A percentile compares a stretch with the other conserved stretches of the same genome.
These are phyloP conservation scores for Calliphora vicina DNA, from an alignment of 1,140 invertebrate genomes.

Conservation along the genomic window DNA sequence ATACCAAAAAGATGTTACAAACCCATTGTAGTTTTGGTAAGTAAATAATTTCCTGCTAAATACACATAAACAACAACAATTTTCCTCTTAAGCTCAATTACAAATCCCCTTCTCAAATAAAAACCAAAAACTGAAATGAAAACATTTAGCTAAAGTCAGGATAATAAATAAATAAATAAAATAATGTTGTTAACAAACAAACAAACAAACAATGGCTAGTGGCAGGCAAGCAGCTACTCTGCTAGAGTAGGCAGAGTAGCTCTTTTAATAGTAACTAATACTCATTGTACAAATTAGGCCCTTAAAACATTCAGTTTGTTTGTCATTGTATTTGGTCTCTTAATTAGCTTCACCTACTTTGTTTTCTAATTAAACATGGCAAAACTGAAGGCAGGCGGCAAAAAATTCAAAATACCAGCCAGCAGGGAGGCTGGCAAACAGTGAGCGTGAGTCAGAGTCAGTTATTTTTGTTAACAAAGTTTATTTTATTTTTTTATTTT, in stretches of 20 bases:
- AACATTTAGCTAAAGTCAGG: not conserved
- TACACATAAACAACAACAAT: not conserved
- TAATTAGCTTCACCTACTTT: conserved; percentile 13
- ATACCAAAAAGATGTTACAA: not conserved
- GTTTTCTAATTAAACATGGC: not conserved
- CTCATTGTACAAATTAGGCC: conserved; percentile 2
- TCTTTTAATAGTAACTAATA: not conserved
- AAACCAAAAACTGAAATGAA: not conserved
- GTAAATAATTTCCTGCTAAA: not conserved
- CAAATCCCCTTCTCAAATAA: not conserved
- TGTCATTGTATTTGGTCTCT: not conserved
- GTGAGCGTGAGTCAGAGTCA: not conserved
- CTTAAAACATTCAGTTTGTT: not conserved
- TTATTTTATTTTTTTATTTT: not conserved
- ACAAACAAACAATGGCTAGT: not conserved
- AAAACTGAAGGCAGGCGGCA: not conserved
- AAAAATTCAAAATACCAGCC: not conserved
- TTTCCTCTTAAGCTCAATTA: not conserved
- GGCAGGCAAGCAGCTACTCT: not conserved
- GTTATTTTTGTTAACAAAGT: not conserved
- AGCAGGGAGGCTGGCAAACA: not conserved
- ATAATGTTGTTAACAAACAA: not conserved
- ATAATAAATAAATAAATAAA: not conserved
- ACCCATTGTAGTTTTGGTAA: conserved; percentile 13
- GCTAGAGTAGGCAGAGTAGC: too few relatives aligned